Percentiles rank a stretch among this genome's conserved stretches.
phyloP scores from a whole-genome alignment of 92 coral and sea anemone species.

The Ricordea florida region DNA sequence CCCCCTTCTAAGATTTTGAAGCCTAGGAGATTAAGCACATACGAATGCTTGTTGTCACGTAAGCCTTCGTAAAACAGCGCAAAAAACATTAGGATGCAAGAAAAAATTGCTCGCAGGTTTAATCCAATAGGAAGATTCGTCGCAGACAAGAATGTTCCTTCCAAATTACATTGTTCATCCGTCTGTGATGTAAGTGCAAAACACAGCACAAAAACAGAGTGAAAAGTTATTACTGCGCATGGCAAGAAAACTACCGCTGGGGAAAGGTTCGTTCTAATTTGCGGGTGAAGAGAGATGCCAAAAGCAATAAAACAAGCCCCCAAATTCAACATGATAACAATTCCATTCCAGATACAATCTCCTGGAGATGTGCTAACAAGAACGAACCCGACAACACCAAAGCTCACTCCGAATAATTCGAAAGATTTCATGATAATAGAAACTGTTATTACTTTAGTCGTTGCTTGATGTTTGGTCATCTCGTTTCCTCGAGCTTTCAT shows the following conservation, averaged over 20 bases:
- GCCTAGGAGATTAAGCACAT: background rate
- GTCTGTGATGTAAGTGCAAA: conserved; percentile 31
- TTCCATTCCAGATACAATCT: conserved; percentile 43
- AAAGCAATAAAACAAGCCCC: conserved; percentile 40
- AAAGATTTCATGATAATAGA: background rate
- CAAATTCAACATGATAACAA: conserved; percentile 18
- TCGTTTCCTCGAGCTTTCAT: too few relatives aligned
- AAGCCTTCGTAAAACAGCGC: conserved; percentile 18
- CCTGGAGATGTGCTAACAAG: conserved; percentile 17
- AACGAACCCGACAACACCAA: conserved; percentile 1
- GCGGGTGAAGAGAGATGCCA: conserved; percentile 29
- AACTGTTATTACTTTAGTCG: background rate
- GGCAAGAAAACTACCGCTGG: conserved; percentile 47
- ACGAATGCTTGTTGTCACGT: background rate
- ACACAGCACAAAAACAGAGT: conserved; percentile 9
- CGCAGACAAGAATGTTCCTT: conserved; percentile 1
- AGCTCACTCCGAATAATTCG: conserved; percentile 11
- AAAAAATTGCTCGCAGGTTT: background rate
- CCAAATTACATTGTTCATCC: conserved; percentile 28
- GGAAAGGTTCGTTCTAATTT: conserved; percentile 21
- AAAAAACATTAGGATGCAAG: background rate
- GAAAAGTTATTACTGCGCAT: conserved; percentile 23
- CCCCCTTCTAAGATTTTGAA: background rate
- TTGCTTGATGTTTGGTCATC: background rate
- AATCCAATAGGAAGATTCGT: conserved; percentile 12